Conservation (phyloP, 2,797 vertebrate genomes). For the Selene dorsalis region DNA sequence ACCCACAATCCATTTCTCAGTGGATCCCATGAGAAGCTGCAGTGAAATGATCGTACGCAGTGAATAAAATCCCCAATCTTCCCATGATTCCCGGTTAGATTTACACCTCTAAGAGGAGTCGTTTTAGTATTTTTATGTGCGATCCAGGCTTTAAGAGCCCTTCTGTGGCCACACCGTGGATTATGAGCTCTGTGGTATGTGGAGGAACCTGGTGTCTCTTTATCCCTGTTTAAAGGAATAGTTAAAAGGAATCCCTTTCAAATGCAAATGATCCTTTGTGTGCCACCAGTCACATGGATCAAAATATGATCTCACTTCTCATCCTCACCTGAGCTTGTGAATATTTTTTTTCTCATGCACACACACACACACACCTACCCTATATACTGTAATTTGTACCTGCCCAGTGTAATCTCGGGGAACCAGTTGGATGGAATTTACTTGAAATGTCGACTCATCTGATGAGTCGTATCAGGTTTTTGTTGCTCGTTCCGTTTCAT, state of each 20-base stretch:
- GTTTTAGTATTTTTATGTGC: conserved; percentile 22
- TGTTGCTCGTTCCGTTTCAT: conserved; percentile 33
- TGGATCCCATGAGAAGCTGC: conserved; percentile 15
- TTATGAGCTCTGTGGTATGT: conserved; percentile 16
- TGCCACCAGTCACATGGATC: conserved; percentile 42
- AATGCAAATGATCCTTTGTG: conserved; percentile 67
- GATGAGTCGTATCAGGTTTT: conserved; percentile 51
- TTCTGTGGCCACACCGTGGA: not conserved
- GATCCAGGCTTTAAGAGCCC: not conserved
- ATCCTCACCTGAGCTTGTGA: conserved; percentile 54
- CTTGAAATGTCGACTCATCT: conserved; percentile 31
- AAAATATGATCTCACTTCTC: conserved; percentile 53
- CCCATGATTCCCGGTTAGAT: conserved; percentile 18
- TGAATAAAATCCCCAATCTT: conserved; percentile 12
- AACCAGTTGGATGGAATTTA: conserved; percentile 71
- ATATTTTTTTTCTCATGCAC: conserved; percentile 29
- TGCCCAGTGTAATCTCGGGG: conserved; percentile 50
- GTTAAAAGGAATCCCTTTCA: conserved; percentile 58
- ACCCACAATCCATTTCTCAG: conserved; percentile 38
- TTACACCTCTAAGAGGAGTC: not conserved
- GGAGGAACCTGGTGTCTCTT: conserved; percentile 33
- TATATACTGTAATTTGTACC: conserved; percentile 59
- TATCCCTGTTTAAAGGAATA: conserved; percentile 29
- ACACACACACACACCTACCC: not conserved
- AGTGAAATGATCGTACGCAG: not conserved